Evolutionary conservation across 2,888 invertebrate species (phyloP).

Genomic region (Leucoma salicis): DNA sequence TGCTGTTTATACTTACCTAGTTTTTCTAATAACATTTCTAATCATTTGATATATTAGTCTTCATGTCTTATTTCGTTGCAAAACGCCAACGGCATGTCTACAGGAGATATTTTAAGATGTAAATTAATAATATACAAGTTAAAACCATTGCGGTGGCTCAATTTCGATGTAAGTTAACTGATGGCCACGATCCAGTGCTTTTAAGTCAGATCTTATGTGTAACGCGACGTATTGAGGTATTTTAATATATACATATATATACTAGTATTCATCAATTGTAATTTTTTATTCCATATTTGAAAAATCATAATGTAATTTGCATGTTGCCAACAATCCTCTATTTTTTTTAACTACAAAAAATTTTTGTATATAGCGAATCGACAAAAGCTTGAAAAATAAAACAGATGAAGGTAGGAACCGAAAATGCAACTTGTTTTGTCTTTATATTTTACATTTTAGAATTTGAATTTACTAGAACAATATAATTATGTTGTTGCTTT

Average conservation of each 20-base stretch:
- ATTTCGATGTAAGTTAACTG: constrained; percentile 49
- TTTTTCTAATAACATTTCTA: not conserved
- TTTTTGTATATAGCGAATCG: too few relatives aligned
- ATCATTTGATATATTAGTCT: not conserved
- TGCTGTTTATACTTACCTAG: not conserved
- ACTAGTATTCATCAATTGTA: too few relatives aligned
- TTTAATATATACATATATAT: constrained; percentile 35
- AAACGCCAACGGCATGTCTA: constrained; percentile 35
- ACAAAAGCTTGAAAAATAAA: too few relatives aligned
- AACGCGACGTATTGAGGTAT: constrained; percentile 38
- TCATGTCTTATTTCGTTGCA: constrained; percentile 29
- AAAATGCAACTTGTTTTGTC: too few relatives aligned
- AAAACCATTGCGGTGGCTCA: constrained; percentile 55
- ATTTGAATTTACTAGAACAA: too few relatives aligned
- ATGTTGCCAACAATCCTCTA: too few relatives aligned
- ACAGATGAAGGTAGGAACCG: too few relatives aligned
- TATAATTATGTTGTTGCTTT: too few relatives aligned
- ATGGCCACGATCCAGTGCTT: constrained; percentile 45
- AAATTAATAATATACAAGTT: constrained; percentile 35
- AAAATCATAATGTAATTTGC: too few relatives aligned
- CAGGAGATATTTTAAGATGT: constrained; percentile 36
- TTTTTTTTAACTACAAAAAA: too few relatives aligned
- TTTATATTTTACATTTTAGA: too few relatives aligned
- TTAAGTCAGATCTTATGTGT: constrained; percentile 37
- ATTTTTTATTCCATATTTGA: too few relatives aligned